Conservation (phyloP, 2,797 vertebrate genomes). For the Xenops minutus region DNA sequence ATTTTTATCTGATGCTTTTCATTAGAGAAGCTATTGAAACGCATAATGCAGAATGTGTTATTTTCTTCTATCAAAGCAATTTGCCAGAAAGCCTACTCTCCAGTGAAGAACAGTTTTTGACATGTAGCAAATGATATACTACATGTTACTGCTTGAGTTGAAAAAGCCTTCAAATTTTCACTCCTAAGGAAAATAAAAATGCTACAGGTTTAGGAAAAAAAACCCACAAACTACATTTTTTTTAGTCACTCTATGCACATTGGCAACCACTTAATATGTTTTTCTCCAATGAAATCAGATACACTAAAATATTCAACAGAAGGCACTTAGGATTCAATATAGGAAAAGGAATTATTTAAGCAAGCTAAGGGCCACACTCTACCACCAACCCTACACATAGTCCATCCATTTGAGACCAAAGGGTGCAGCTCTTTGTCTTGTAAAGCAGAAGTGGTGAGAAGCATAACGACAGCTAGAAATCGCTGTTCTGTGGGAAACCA, state of each 20-base stretch:
- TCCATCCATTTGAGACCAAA: neutral
- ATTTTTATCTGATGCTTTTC: slow-evolving; percentile 30
- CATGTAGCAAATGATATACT: neutral
- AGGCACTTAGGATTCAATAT: neutral
- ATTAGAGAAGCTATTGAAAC: slow-evolving; percentile 36
- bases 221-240: neutral
- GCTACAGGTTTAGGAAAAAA: neutral
- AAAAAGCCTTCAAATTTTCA: neutral
- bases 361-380: neutral
- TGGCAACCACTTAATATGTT: neutral
- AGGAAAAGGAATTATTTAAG: neutral
- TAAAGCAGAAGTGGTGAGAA: slow-evolving; percentile 36
- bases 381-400: neutral
- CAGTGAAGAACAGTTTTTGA: slow-evolving; percentile 12
- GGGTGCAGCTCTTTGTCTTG: slow-evolving; percentile 33
- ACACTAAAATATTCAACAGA: neutral
- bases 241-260: neutral
- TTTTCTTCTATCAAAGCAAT: slow-evolving; percentile 44
- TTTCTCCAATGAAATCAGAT: neutral
- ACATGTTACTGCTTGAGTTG: neutral
- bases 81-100: slow-evolving; percentile 40
- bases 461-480: slow-evolving; percentile 39
- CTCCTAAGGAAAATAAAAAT: neutral
- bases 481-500: slow-evolving; percentile 42
- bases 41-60: neutral